These are phyloP conservation scores for Drosophila kanekoi DNA, from an alignment of 2,888 invertebrate genomes.

Conservation along the genomic window DNA sequence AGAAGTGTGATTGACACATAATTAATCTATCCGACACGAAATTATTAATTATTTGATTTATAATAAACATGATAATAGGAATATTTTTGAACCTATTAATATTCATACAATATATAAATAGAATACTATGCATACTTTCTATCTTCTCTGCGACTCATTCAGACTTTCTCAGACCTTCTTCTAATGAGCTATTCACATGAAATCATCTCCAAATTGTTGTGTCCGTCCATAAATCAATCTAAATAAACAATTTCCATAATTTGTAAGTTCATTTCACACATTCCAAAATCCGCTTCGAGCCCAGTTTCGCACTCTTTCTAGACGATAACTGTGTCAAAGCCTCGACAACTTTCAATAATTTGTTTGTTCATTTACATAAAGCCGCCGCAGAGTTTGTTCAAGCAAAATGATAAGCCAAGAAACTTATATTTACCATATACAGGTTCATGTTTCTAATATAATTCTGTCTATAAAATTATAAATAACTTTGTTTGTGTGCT, in stretches of 20 bases:
- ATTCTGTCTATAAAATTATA: too few species aligned
- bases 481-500: too few species aligned
- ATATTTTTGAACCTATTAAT: too few species aligned
- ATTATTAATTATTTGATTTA: too few species aligned
- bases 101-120: too few species aligned
- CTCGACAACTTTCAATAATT: conserved; percentile 63
- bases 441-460: too few species aligned
- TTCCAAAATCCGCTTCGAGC: conserved; percentile 20
- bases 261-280: conserved; percentile 42
- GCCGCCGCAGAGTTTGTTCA: conserved; percentile 12
- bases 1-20: too few species aligned
- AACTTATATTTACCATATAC: not conserved
- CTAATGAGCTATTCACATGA: conserved; percentile 34
- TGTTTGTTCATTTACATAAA: conserved; percentile 40
- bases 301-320: conserved; percentile 33
- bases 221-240: conserved; percentile 20
- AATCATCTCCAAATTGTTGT: conserved; percentile 7
- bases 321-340: conserved; percentile 56
- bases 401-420: conserved; percentile 22
- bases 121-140: conserved; percentile 13
- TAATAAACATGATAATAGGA: too few species aligned
- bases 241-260: conserved; percentile 26
- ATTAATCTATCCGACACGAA: too few species aligned
- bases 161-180: conserved; percentile 2
- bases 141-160: not conserved